Conservation (phyloP, 2,113 vertebrate species). For the Thomomys bottae region DNA sequence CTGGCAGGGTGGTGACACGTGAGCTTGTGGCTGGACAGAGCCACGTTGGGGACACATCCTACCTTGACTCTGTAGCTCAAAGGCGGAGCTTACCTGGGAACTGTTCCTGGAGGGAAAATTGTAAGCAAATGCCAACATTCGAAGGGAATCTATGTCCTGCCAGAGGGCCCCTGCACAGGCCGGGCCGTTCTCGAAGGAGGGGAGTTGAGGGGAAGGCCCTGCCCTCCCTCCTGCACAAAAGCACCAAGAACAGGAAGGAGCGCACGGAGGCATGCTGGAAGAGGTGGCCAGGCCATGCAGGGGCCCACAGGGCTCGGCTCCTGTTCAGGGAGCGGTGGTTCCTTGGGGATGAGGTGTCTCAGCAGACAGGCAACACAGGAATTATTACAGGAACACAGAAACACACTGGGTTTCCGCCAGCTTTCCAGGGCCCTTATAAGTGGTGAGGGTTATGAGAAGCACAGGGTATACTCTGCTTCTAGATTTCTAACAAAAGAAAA, state of each 20-base stretch:
- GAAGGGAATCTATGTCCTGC: not conserved
- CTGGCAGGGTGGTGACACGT: not conserved
- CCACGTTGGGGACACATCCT: not conserved
- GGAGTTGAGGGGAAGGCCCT: too few relatives aligned
- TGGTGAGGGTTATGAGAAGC: slow-evolving; percentile 72
- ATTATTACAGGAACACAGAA: slow-evolving; percentile 55
- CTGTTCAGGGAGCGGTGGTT: too few relatives aligned
- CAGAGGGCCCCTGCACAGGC: not conserved
- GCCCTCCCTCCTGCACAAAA: too few relatives aligned
- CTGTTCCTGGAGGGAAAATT: not conserved
- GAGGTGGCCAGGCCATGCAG: too few relatives aligned
- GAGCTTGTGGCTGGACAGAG: not conserved
- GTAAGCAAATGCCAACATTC: not conserved
- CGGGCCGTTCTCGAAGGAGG: too few relatives aligned
- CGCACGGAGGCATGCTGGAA: too few relatives aligned
- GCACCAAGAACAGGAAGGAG: too few relatives aligned
- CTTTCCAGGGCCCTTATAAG: slow-evolving; percentile 68
- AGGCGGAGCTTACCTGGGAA: not conserved
- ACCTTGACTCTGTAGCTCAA: not conserved
- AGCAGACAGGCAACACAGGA: slow-evolving; percentile 39
- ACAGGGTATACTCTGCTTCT: slow-evolving; percentile 58
- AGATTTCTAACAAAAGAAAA: slow-evolving; percentile 69
- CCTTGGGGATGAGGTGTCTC: not conserved
- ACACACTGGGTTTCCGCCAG: slow-evolving; percentile 64
- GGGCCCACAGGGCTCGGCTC: too few relatives aligned